These are phyloP conservation scores for Sebastes vulpes DNA, from an alignment of 2,797 vertebrate species.

Conservation along the genomic window DNA sequence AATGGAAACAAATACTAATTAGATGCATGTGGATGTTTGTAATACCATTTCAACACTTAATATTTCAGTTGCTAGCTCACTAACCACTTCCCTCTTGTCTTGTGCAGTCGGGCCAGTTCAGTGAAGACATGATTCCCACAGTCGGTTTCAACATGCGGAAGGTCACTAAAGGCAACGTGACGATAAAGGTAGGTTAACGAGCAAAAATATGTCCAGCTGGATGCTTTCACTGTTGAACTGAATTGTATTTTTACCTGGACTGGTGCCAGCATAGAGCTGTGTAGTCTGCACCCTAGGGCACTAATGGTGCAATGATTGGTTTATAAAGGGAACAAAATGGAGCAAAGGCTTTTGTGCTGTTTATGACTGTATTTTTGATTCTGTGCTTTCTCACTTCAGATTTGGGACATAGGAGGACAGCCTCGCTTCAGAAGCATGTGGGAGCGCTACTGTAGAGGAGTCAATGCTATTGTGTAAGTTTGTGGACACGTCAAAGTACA, in stretches of 20 bases:
- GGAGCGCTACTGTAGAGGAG: constrained; percentile 98
- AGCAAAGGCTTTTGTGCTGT: not conserved
- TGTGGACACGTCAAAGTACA: not conserved
- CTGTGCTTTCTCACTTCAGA: constrained; percentile 79
- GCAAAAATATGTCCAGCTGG: not conserved
- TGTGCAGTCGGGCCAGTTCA: constrained; percentile 96
- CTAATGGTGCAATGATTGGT: not conserved
- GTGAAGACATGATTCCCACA: constrained; percentile 99
- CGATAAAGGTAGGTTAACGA: constrained; percentile 92
- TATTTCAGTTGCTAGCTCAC: not conserved
- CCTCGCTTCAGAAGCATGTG: constrained; percentile 99
- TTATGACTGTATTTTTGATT: not conserved
- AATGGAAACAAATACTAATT: not conserved
- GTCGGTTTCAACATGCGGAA: constrained; percentile 99
- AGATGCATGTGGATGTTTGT: not conserved
- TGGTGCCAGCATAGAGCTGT: not conserved
- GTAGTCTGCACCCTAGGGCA: not conserved
- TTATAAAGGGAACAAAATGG: not conserved
- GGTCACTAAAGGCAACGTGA: constrained; percentile 98
- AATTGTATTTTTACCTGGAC: not conserved
- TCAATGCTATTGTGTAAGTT: constrained; percentile 98
- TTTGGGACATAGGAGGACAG: constrained; percentile 99
- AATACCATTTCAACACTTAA: not conserved
- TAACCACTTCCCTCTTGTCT: not conserved
- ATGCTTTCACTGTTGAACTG: not conserved